phyloP scores from a whole-genome alignment of 1,140 invertebrate species.

The Globodera ellingtonae region DNA sequence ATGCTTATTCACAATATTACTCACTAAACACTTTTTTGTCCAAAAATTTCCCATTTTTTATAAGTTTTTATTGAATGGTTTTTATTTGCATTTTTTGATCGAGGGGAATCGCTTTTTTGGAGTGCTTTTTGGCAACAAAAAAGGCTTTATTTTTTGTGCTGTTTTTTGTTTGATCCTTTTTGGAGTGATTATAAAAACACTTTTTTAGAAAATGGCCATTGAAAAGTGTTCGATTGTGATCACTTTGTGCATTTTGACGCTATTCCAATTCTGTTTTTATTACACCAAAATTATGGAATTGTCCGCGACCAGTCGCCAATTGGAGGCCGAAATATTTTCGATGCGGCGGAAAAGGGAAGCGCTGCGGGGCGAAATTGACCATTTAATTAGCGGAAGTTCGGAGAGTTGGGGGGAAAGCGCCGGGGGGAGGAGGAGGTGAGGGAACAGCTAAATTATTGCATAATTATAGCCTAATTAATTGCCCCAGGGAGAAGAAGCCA shows the following conservation, averaged over 20 bases:
- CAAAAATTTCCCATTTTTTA: too few relatives aligned
- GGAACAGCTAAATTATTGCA: too few relatives aligned
- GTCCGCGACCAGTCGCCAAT: neutral
- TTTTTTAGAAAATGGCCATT: neutral
- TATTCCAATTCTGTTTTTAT: conserved; percentile 1
- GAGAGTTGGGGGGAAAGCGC: conserved; percentile 36
- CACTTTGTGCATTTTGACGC: neutral
- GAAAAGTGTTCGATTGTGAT: neutral
- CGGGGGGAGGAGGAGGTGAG: conserved; percentile 5
- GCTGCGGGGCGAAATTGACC: conserved; percentile 36
- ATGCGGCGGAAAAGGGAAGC: conserved; percentile 33
- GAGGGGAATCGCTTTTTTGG: too few relatives aligned
- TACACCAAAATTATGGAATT: neutral
- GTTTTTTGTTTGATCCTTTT: too few relatives aligned
- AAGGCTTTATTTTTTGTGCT: too few relatives aligned
- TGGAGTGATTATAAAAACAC: neutral
- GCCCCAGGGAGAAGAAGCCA: conserved; percentile 6
- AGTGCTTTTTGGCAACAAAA: too few relatives aligned
- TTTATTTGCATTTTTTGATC: too few relatives aligned
- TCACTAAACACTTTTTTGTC: too few relatives aligned
- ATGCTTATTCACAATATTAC: too few relatives aligned
- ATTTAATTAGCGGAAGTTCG: conserved; percentile 41
- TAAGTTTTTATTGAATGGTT: too few relatives aligned
- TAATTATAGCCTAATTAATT: too few relatives aligned
- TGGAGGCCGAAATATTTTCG: conserved; percentile 35